A percentile compares a stretch with the other conserved stretches of the same genome.
These are phyloP conservation scores for Sanderia malayensis DNA, from an alignment of 30 jellyfish, hydroid and myxozoan species.

Conservation along the genomic window DNA sequence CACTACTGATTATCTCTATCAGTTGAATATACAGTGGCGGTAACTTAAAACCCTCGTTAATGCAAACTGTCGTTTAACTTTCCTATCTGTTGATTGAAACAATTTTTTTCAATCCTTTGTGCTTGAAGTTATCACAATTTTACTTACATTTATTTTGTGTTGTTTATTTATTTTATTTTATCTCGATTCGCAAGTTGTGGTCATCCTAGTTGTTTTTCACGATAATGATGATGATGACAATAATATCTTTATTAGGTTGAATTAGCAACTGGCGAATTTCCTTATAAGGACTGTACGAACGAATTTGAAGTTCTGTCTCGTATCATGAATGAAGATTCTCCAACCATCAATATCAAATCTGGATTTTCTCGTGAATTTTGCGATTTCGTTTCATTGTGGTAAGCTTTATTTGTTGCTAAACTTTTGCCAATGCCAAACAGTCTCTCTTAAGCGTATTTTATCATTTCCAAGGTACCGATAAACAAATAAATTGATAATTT, in stretches of 20 bases:
- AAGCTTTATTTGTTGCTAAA: background rate
- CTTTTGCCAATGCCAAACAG: background rate
- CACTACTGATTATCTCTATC: no score
- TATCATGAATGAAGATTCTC: slow-evolving; percentile 73
- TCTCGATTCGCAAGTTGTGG: no score
- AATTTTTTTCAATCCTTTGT: no score
- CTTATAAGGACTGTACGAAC: slow-evolving; percentile 71
- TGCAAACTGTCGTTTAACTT: no score
- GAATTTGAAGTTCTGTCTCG: slow-evolving; percentile 66
- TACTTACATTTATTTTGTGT: no score
- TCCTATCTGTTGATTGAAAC: no score
- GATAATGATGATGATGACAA: no score
- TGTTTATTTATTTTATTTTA: no score
- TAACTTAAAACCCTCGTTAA: no score
- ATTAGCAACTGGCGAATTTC: slow-evolving; percentile 75
- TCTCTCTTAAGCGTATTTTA: background rate
- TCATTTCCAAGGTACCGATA: background rate
- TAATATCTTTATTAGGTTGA: slow-evolving; percentile 46
- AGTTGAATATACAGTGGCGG: no score
- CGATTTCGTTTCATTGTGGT: background rate
- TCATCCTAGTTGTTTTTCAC: no score
- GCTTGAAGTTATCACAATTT: no score
- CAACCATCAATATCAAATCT: slow-evolving; percentile 10
- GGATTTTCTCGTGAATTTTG: slow-evolving; percentile 1
- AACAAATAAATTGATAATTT: background rate